A percentile compares a stretch with the other conserved stretches of the same genome.
These are phyloP conservation scores for Apodemus agrarius DNA, from an alignment of 2,797 vertebrate genomes.

Conservation along the genomic window DNA sequence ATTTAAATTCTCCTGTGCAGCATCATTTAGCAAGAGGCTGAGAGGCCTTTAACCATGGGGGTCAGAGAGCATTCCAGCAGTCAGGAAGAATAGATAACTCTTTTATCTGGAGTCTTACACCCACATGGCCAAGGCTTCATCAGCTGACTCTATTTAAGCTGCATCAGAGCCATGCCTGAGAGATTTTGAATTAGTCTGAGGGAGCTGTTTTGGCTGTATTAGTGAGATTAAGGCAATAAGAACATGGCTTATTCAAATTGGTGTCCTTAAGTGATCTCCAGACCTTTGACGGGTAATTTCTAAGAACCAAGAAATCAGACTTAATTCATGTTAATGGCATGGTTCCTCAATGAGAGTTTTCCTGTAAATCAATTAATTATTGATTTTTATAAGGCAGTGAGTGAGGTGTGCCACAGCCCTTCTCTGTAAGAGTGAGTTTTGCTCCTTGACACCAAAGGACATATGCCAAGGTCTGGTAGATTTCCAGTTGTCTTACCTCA, in stretches of 20 bases:
- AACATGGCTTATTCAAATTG: conserved; percentile 69
- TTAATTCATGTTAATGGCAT: conserved; percentile 59
- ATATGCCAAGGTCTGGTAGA: neutral
- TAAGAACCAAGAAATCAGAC: conserved; percentile 55
- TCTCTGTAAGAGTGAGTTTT: neutral
- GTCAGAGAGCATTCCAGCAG: conserved; percentile 55
- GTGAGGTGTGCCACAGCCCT: neutral
- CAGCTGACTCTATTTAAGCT: conserved; percentile 38
- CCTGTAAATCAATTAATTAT: conserved; percentile 32
- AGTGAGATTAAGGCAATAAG: conserved; percentile 67
- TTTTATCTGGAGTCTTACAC: conserved; percentile 56
- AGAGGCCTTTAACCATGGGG: conserved; percentile 35
- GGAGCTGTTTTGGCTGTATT: conserved; percentile 45
- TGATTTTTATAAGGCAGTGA: neutral
- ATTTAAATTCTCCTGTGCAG: conserved; percentile 61
- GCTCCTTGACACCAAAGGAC: neutral
- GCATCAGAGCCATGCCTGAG: neutral
- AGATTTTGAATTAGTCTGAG: conserved; percentile 63
- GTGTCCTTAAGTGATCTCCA: conserved; percentile 62
- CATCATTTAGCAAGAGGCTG: conserved; percentile 49
- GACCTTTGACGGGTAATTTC: conserved; percentile 42
- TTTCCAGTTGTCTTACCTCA: neutral
- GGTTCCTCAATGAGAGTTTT: conserved; percentile 56
- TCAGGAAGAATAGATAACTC: conserved; percentile 33
- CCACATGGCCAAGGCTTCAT: neutral